phyloP scores from a whole-genome alignment of 2,888 invertebrate species.

The Agrotis exclamationis region DNA sequence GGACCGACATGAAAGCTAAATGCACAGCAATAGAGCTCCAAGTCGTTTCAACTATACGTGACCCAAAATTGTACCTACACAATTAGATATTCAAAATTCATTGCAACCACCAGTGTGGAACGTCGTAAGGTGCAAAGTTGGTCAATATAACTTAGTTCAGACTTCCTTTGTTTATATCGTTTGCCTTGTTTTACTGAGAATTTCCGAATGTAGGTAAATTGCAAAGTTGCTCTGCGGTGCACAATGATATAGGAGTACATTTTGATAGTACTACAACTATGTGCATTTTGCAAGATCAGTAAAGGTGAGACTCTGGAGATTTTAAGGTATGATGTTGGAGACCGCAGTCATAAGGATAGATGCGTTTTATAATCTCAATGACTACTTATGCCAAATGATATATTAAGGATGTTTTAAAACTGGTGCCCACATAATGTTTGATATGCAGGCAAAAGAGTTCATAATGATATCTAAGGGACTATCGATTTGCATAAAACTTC shows the following conservation, averaged over 20 bases:
- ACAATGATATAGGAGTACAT: slow-evolving; percentile 55
- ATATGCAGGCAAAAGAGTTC: neutral
- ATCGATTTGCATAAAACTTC: neutral
- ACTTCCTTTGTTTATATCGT: slow-evolving; percentile 73
- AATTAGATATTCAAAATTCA: slow-evolving; percentile 69
- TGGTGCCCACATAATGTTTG: too few species aligned
- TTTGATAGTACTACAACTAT: slow-evolving; percentile 55
- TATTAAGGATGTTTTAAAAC: too few species aligned
- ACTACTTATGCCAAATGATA: neutral
- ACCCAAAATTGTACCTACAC: slow-evolving; percentile 54
- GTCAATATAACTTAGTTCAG: slow-evolving; percentile 76
- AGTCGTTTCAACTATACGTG: slow-evolving; percentile 53
- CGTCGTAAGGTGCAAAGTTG: slow-evolving; percentile 73
- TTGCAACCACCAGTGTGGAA: slow-evolving; percentile 61
- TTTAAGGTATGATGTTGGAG: neutral
- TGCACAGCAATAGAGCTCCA: slow-evolving; percentile 21
- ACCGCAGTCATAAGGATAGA: neutral
- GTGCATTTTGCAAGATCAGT: slow-evolving; percentile 33
- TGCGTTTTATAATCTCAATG: neutral
- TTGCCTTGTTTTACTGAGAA: slow-evolving; percentile 72
- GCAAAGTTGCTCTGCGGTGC: slow-evolving; percentile 63
- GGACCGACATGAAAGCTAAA: neutral
- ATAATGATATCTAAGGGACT: neutral
- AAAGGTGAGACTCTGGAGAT: neutral
- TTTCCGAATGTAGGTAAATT: slow-evolving; percentile 70